Evolutionary conservation across 2,888 invertebrate species (phyloP), one percentile per base, ranked within the genome.

Genomic region (Ichneumon xanthorius): DNA sequence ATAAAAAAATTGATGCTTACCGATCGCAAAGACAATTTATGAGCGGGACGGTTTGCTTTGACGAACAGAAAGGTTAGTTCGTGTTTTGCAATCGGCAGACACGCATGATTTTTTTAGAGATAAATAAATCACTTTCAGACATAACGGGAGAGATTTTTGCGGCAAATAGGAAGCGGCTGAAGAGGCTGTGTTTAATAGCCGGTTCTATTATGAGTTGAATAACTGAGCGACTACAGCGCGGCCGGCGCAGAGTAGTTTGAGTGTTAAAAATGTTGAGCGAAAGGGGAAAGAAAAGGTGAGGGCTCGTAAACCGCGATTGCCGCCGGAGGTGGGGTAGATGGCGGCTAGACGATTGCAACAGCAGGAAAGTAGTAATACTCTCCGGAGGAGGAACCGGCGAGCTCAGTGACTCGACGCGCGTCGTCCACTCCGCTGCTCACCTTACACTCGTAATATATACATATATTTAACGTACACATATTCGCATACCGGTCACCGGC

Each of bases 321-420:
- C 53, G 14, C 26, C n/a, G 53, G 63, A 33, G 26, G 77, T 58
- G 58, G 86, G 88, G 88, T 86, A 86, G 84, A 88, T 83, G 33
- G 16, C 48, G 55, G 80, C 86, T 85, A 65, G 78, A 81, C 37
- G 80, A 11, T 87, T 89, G 73, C 87, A 87, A 89, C 85, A 86
- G 87, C 61, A 11, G 19, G 26, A 40, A 48, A 45, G 30, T 58
- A 53, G 76, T 65, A 53, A 76, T 63, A 65, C 86, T 89, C 87
- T 70, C 86, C 77, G 86, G 55, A 86, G 89, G 78, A 86, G 84
- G 83, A 86, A 87, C 88, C 88, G 58, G 80, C 77, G 88, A 89
- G 90, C 92, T 90, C 91, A 90, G 92, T 92, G 88, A 89, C 87
- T 90, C 89, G 80, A 82, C 82, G 89, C 87, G 79, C 72, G 88